These are phyloP conservation scores for Vannuccia rotundouncinata DNA, from an alignment of 2,888 invertebrate genomes.

Conservation along the genomic window DNA sequence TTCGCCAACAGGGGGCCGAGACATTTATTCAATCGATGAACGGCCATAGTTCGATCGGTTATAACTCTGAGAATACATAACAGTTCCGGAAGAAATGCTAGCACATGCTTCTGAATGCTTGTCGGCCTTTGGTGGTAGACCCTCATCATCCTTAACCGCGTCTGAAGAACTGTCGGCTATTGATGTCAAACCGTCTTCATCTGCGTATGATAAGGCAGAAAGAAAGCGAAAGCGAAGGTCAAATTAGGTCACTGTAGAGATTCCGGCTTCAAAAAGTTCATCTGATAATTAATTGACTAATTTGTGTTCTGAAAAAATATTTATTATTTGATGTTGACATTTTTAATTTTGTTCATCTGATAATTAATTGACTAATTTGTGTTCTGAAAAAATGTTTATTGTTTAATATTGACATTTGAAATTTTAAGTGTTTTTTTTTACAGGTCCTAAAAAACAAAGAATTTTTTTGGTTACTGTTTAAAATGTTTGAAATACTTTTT, in stretches of 20 bases:
- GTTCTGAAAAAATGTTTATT: too few relatives aligned
- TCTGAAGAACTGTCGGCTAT: conserved; percentile 1
- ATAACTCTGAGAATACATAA: conserved; percentile 14
- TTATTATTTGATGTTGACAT: too few relatives aligned
- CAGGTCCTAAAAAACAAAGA: too few relatives aligned
- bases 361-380: not conserved
- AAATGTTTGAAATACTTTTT: too few relatives aligned
- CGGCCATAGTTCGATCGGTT: too few relatives aligned
- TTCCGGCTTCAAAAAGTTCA: conserved; percentile 10
- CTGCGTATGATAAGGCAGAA: conserved; percentile 15
- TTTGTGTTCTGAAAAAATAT: too few relatives aligned
- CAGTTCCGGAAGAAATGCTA: conserved; percentile 17
- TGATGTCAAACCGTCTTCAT: conserved; percentile 13
- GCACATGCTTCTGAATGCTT: conserved; percentile 21
- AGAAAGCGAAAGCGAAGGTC: conserved; percentile 9
- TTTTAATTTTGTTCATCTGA: conserved; percentile 24
- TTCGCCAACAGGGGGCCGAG: not conserved
- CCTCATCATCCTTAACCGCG: conserved; percentile 8
- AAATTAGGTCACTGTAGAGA: conserved; percentile 9
- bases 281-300: conserved; percentile 4
- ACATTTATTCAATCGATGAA: conserved; percentile 10
- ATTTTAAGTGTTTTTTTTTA: too few relatives aligned
- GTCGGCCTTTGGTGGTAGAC: conserved; percentile 15
- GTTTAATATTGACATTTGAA: too few relatives aligned
- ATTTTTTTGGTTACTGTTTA: too few relatives aligned